Evolutionary conservation across 2,113 vertebrate genomes (phyloP).

Genomic region (Labrus mixtus): DNA sequence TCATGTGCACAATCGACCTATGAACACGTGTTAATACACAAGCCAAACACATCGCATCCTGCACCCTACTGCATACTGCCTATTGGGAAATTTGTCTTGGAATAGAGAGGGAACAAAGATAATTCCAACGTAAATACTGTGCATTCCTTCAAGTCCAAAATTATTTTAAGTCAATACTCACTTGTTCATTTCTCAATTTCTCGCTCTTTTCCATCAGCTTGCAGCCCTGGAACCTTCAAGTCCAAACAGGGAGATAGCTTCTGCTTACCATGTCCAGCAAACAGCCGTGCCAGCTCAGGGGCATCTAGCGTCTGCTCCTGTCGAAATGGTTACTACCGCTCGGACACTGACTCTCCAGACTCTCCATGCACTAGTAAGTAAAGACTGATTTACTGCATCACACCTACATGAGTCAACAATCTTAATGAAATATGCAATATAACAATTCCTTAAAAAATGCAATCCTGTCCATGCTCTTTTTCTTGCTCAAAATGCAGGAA

Average conservation of each 20-base stretch:
- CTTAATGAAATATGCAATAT: not conserved
- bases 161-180: too few relatives aligned
- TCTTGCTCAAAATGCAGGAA: not conserved
- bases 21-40: slow-evolving; percentile 4
- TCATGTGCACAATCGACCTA: not conserved
- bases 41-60: too few relatives aligned
- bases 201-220: slow-evolving; percentile 82
- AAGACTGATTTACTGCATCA: not conserved
- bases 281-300: slow-evolving; percentile 89
- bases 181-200: not conserved
- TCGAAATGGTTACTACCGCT: slow-evolving; percentile 91
- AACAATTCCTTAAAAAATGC: not conserved
- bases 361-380: slow-evolving; percentile 94
- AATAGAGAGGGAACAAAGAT: too few relatives aligned
- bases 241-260: slow-evolving; percentile 93
- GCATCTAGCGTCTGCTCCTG: slow-evolving; percentile 92
- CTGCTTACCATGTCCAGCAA: slow-evolving; percentile 91
- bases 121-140: too few relatives aligned
- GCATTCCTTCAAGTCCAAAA: not conserved
- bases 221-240: slow-evolving; percentile 92
- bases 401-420: not conserved
- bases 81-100: too few relatives aligned
- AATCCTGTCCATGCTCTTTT: not conserved
- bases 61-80: too few relatives aligned
- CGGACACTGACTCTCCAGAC: slow-evolving; percentile 90